Percentiles rank a stretch among this genome's conserved stretches.
Evolutionary conservation across 2,888 invertebrate genomes (phyloP).

Genomic region (Drosophila prostipennis): DNA sequence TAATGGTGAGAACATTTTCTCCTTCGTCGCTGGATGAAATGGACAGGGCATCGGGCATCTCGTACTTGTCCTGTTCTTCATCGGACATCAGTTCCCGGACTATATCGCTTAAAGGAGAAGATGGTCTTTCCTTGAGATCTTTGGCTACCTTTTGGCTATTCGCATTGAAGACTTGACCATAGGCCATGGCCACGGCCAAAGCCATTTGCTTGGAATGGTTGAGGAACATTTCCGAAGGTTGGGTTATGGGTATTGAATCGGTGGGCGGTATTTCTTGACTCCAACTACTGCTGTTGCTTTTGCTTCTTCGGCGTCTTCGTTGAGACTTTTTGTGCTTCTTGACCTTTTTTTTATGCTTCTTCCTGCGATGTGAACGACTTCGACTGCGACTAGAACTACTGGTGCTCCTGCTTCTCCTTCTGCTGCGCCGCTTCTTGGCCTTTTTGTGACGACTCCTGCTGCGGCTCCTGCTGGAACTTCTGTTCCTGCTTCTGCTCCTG

Average conservation of each 20-base stretch:
- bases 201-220: conserved; percentile 48
- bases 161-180: conserved; percentile 48
- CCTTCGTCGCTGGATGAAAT: conserved; percentile 49
- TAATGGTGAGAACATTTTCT: conserved; percentile 62
- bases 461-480: conserved; percentile 11
- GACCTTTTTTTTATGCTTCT: conserved; percentile 38
- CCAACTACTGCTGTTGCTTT: conserved; percentile 22
- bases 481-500: conserved; percentile 18
- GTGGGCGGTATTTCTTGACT: not conserved
- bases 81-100: conserved; percentile 62
- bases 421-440: conserved; percentile 1
- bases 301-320: conserved; percentile 5
- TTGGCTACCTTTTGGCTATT: not conserved
- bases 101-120: conserved; percentile 52
- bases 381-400: conserved; percentile 34
- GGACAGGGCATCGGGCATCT: conserved; percentile 12
- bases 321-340: conserved; percentile 24
- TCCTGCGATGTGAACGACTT: conserved; percentile 25
- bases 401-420: conserved; percentile 31
- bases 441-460: conserved; percentile 20
- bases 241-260: not conserved
- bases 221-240: conserved; percentile 19
- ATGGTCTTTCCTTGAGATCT: not conserved
- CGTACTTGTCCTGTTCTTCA: conserved; percentile 28
- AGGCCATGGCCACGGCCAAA: conserved; percentile 63